phyloP scores from a whole-genome alignment of 2,113 vertebrate species.

The Malurus alboscapulatus region DNA sequence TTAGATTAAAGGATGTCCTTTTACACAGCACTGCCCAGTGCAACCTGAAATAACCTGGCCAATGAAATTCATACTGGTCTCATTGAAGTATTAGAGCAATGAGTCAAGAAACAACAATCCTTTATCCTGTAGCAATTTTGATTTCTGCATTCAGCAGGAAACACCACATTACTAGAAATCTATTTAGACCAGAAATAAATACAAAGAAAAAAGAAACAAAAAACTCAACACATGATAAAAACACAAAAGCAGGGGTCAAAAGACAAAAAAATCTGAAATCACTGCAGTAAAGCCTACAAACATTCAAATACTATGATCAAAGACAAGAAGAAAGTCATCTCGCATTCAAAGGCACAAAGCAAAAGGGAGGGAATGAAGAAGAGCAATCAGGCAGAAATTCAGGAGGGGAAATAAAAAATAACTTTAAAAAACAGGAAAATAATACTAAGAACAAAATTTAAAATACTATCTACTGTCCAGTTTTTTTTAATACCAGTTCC shows the following conservation, averaged over 20 bases:
- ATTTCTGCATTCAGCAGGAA: background rate
- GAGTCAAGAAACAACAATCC: background rate
- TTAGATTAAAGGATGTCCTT: slow-evolving; percentile 4
- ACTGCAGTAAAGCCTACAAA: background rate
- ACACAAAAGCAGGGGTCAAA: background rate
- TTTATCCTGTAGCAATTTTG: background rate
- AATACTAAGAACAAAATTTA: background rate
- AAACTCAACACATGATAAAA: background rate
- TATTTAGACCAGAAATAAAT: background rate
- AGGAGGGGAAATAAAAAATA: background rate
- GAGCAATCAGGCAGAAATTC: background rate
- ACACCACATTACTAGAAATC: background rate
- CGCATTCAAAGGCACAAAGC: background rate
- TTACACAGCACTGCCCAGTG: background rate
- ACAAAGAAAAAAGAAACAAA: background rate
- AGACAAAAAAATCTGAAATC: background rate
- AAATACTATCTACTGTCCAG: background rate
- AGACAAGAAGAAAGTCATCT: background rate
- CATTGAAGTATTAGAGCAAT: background rate
- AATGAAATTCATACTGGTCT: background rate
- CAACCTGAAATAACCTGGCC: slow-evolving; percentile 5
- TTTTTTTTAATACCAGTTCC: background rate
- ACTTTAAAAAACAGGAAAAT: background rate
- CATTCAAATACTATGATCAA: background rate
- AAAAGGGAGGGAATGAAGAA: background rate